A percentile compares a stretch with the other conserved stretches of the same genome.
Conservation (phyloP, 2,113 vertebrate species). For the Heliornis fulica region DNA sequence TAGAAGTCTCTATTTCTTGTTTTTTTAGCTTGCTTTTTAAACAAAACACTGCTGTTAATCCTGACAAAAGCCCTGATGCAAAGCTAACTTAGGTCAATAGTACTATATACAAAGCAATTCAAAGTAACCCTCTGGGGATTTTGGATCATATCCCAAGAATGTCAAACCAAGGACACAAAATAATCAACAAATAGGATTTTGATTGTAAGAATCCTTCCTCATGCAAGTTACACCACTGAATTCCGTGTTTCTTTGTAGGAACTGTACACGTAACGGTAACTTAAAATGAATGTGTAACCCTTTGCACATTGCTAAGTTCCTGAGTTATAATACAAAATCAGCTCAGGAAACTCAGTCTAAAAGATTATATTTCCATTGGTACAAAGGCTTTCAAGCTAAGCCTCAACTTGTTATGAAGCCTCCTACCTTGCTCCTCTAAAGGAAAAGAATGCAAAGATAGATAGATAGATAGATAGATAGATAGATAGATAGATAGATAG, state of each 20-base stretch:
- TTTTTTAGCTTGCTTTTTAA: neutral
- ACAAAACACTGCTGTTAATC: neutral
- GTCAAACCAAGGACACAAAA: neutral
- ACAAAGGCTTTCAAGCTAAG: neutral
- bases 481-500: too few relatives aligned
- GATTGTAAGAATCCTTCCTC: neutral
- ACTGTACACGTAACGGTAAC: accelerated
- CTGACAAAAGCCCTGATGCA: neutral
- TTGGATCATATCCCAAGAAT: neutral
- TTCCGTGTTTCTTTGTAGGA: neutral
- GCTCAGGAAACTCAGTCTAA: neutral
- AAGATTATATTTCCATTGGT: neutral
- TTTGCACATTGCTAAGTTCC: neutral
- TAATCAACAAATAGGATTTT: neutral
- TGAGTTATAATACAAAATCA: neutral
- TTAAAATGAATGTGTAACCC: neutral
- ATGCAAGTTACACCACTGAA: neutral
- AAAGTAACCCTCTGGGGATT: neutral
- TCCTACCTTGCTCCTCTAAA: neutral
- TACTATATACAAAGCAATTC: neutral
- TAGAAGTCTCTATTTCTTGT: neutral
- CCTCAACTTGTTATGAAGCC: neutral
- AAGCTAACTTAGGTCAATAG: neutral
- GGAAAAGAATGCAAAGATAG: neutral
- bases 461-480: too few relatives aligned